Conservation (phyloP, 2,888 invertebrate genomes). For the Orgyia antiqua region DNA sequence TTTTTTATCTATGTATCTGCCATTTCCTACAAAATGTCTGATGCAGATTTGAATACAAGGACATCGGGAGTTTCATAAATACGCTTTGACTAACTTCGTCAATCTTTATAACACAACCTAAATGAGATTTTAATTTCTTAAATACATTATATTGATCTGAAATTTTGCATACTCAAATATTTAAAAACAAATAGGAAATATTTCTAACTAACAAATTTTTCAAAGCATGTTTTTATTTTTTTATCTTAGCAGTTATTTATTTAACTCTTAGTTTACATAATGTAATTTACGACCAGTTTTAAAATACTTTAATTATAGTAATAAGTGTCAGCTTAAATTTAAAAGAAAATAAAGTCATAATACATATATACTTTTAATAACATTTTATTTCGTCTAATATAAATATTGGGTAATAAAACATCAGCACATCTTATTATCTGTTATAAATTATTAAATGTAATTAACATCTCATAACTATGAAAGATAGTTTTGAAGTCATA, state of each 20-base stretch:
- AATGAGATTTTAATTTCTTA: constrained; percentile 21
- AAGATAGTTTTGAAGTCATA: too few relatives aligned
- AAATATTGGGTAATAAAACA: constrained; percentile 17
- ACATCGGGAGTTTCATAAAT: too few relatives aligned
- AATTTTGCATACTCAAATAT: too few relatives aligned
- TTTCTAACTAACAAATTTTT: too few relatives aligned
- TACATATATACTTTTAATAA: constrained; percentile 11
- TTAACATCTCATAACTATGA: constrained; percentile 8
- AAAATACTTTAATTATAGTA: too few relatives aligned
- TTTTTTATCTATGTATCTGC: too few relatives aligned
- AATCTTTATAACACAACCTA: too few relatives aligned
- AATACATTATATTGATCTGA: constrained; percentile 4
- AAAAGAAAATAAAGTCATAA: constrained; percentile 7
- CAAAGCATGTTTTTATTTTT: not conserved
- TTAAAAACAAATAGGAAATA: too few relatives aligned
- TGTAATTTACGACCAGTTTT: constrained; percentile 3
- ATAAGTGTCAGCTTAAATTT: too few relatives aligned
- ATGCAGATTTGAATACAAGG: too few relatives aligned
- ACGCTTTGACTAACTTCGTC: too few relatives aligned
- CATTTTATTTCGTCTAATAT: constrained; percentile 17
- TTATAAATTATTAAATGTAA: constrained; percentile 10
- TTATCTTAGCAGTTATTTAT: not conserved
- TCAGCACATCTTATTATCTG: constrained; percentile 9
- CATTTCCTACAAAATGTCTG: too few relatives aligned
- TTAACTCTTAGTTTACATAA: not conserved